Conservation (phyloP, 2,797 vertebrate species). For the Tangara arthus region DNA sequence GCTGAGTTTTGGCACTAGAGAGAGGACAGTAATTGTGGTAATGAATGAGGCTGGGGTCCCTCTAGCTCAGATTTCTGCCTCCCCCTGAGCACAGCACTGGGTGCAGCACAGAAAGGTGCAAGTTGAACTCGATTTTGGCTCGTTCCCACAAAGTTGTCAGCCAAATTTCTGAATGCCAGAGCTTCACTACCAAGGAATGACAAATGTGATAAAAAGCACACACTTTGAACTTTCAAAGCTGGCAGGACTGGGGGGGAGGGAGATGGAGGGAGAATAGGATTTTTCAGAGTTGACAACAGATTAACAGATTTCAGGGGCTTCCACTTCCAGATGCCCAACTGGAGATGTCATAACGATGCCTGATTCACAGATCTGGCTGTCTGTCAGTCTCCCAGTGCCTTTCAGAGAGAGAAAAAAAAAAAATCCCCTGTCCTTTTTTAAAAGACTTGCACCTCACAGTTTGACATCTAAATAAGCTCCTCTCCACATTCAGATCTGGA, state of each 20-base stretch:
- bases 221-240: constrained; percentile 25
- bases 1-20: neutral
- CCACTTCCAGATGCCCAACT: constrained; percentile 42
- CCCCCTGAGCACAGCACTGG: neutral
- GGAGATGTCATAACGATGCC: neutral
- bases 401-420: neutral
- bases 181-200: constrained; percentile 45
- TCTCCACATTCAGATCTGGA: neutral
- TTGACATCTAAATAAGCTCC: neutral
- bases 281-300: constrained; percentile 39
- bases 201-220: constrained; percentile 55
- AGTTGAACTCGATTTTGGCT: constrained; percentile 37
- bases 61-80: neutral
- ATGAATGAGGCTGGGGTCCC: neutral
- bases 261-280: neutral
- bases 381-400: neutral
- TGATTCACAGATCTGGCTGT: neutral
- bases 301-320: constrained; percentile 53
- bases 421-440: neutral
- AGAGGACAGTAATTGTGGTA: neutral
- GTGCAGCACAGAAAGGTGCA: constrained; percentile 30
- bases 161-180: constrained; percentile 27
- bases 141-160: constrained; percentile 44
- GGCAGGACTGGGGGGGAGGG: neutral
- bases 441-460: neutral